Conservation (phyloP, 2,797 vertebrate genomes). For the Lindbergichthys nudifrons region DNA sequence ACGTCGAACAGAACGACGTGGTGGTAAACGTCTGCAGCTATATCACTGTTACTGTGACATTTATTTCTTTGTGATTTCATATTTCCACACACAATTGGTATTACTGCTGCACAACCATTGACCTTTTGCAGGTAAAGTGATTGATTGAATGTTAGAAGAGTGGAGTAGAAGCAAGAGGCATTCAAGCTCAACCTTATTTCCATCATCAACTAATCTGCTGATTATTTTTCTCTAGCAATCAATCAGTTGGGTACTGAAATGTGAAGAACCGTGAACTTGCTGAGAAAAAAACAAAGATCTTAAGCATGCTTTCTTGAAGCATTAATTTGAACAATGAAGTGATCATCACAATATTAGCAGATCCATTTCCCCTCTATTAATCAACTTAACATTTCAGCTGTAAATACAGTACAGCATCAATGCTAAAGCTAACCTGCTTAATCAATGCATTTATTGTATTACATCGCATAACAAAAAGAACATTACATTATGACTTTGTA, state of each 20-base stretch:
- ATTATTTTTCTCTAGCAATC: not conserved
- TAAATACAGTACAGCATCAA: not conserved
- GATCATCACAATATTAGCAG: too few relatives aligned
- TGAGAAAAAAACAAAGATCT: not conserved
- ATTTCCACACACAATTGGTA: not conserved
- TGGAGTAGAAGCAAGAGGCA: too few relatives aligned
- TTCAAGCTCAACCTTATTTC: not conserved
- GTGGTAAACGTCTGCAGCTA: not conserved
- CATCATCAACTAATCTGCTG: not conserved
- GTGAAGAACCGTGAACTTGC: not conserved
- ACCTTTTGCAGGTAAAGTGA: not conserved
- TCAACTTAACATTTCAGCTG: not conserved
- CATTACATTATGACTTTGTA: not conserved
- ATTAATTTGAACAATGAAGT: too few relatives aligned
- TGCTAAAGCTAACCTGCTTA: not conserved
- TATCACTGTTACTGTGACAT: not conserved
- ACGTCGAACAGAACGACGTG: not conserved
- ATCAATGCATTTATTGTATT: not conserved
- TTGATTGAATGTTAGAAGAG: conserved; percentile 8
- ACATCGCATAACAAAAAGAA: not conserved
- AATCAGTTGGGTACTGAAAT: conserved; percentile 3
- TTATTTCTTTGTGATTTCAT: not conserved
- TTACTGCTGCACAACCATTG: not conserved
- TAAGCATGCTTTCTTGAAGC: not conserved
- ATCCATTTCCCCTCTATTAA: not conserved